phyloP scores from a whole-genome alignment of 2,888 invertebrate genomes.

The Conus canariensis region DNA sequence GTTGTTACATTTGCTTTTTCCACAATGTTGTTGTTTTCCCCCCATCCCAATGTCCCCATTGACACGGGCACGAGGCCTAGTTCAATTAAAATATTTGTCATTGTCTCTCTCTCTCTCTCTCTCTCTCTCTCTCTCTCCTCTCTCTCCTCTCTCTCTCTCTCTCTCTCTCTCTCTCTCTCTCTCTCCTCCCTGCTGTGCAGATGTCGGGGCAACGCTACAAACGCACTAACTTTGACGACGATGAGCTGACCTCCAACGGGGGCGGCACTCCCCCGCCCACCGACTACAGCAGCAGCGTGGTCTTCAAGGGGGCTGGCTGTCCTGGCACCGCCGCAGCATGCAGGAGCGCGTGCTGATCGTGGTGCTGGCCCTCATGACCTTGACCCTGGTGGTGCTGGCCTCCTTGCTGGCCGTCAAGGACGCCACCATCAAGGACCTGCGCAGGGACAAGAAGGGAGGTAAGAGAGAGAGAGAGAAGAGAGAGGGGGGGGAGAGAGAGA shows the following conservation, averaged over 20 bases:
- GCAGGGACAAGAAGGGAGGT: constrained; percentile 7
- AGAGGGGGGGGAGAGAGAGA: not conserved
- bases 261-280: constrained; percentile 69
- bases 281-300: constrained; percentile 69
- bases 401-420: constrained; percentile 61
- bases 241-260: constrained; percentile 72
- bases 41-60: no score
- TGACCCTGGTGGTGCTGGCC: constrained; percentile 67
- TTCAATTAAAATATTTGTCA: no score
- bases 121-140: no score
- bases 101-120: no score
- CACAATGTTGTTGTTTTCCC: no score
- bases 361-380: constrained; percentile 57
- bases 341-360: constrained; percentile 68
- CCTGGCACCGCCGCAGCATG: constrained; percentile 69
- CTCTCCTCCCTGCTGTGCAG: constrained; percentile 54
- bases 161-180: not conserved
- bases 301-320: constrained; percentile 69
- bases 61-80: no score
- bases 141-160: no score
- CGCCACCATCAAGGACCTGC: constrained; percentile 47
- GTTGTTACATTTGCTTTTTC: no score
- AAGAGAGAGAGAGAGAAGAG: no score
- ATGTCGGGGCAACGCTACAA: constrained; percentile 78
- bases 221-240: constrained; percentile 78